These are phyloP conservation scores for Cerceris ruficornis DNA, from an alignment of 2,888 invertebrate genomes.

Conservation along the genomic window DNA sequence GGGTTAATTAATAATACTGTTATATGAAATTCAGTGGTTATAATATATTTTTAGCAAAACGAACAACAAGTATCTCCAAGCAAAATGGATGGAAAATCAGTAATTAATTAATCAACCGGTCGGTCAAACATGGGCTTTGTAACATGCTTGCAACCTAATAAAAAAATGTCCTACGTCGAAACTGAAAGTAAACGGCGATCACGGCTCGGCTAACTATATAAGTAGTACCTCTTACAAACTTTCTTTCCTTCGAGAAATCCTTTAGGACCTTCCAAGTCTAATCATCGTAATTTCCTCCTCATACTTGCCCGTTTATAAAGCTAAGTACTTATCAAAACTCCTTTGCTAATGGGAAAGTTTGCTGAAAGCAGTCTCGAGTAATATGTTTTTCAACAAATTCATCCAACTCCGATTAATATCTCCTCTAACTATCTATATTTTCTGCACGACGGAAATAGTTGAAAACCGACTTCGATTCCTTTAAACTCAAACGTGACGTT, in stretches of 20 bases:
- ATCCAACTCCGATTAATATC: background rate
- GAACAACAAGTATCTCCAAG: too few species aligned
- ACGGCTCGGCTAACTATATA: conserved; percentile 8
- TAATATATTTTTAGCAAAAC: too few species aligned
- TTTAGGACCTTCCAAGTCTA: conserved; percentile 10
- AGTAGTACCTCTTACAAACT: conserved; percentile 26
- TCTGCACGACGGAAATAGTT: background rate
- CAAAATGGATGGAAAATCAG: too few species aligned
- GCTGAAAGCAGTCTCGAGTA: background rate
- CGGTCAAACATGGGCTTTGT: too few species aligned
- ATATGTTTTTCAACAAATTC: background rate
- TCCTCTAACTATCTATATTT: background rate
- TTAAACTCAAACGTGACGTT: too few species aligned
- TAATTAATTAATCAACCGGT: too few species aligned
- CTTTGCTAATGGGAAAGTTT: conserved; percentile 2
- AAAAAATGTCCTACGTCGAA: conserved; percentile 11
- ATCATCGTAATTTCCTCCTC: conserved; percentile 12
- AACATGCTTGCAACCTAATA: too few species aligned
- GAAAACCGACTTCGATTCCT: too few species aligned
- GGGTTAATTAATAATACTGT: too few species aligned
- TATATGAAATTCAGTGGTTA: too few species aligned
- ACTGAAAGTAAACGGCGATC: conserved; percentile 4
- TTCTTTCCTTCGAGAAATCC: conserved; percentile 18
- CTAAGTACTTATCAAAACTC: background rate
- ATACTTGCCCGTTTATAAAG: background rate